These are phyloP conservation scores for Ecliptopera silaceata DNA, from an alignment of 2,888 invertebrate species.

Conservation along the genomic window DNA sequence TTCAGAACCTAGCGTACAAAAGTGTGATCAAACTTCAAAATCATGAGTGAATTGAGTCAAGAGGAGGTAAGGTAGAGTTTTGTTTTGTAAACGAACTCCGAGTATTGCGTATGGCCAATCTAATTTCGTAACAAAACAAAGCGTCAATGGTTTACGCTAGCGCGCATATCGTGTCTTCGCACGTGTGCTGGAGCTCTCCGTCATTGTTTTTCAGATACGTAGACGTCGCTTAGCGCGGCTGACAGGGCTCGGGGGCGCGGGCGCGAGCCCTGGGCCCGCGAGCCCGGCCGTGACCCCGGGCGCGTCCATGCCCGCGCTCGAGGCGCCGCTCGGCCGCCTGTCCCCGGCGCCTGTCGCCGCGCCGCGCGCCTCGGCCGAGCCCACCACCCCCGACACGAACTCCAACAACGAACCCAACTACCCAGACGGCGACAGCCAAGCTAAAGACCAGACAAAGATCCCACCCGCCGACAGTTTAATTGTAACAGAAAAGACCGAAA, in stretches of 20 bases:
- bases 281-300: constrained; percentile 72
- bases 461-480: constrained; percentile 75
- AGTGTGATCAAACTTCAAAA: constrained; percentile 51
- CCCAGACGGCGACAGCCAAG: constrained; percentile 65
- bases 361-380: constrained; percentile 60
- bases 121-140: constrained; percentile 84
- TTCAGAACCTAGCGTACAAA: constrained; percentile 46
- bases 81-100: constrained; percentile 71
- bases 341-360: constrained; percentile 41
- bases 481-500: constrained; percentile 77
- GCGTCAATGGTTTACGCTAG: constrained; percentile 65
- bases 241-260: constrained; percentile 80
- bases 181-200: constrained; percentile 58
- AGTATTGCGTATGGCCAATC: constrained; percentile 76
- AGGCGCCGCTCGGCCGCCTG: constrained; percentile 52
- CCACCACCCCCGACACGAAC: constrained; percentile 55
- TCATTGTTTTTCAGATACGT: constrained; percentile 85
- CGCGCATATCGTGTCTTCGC: constrained; percentile 52
- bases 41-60: constrained; percentile 93
- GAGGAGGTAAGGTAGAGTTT: constrained; percentile 89
- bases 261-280: constrained; percentile 69
- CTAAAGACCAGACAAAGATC: constrained; percentile 68
- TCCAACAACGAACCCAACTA: constrained; percentile 69
- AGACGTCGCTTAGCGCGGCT: constrained; percentile 89
- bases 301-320: constrained; percentile 63